Evolutionary conservation across 2,113 vertebrate genomes (phyloP).

Genomic region (Barbus barbus): DNA sequence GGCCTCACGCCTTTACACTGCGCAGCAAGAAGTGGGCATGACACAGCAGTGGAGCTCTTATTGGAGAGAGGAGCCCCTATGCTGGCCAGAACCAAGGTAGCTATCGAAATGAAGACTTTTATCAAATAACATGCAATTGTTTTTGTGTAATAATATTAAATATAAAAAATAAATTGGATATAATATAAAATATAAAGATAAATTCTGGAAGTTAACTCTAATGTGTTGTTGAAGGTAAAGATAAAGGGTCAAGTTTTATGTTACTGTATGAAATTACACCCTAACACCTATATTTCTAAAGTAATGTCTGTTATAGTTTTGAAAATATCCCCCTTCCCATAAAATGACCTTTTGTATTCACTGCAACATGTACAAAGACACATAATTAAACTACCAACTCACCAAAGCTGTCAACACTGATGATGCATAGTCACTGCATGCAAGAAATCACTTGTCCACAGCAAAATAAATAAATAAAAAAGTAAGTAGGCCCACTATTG

Average conservation of each 20-base stretch:
- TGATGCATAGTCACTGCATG: no score
- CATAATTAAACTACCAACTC: background rate
- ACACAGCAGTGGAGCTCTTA: constrained; percentile 90
- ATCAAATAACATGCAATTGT: background rate
- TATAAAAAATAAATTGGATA: no score
- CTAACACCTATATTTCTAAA: background rate
- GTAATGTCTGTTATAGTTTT: background rate
- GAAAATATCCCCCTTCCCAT: background rate
- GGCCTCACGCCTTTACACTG: constrained; percentile 96
- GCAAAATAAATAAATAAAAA: no score
- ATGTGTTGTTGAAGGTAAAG: background rate
- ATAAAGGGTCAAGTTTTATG: background rate
- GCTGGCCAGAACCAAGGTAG: constrained; percentile 92
- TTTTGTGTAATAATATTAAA: background rate
- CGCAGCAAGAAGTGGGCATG: constrained; percentile 93
- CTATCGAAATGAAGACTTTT: background rate
- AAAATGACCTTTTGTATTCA: background rate
- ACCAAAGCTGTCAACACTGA: no score
- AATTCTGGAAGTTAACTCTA: background rate
- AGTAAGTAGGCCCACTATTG: no score
- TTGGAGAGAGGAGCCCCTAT: constrained; percentile 92
- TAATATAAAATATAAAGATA: no score
- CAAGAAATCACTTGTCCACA: no score
- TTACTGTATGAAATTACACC: background rate
- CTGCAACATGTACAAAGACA: background rate